Percentiles rank a stretch among this genome's conserved stretches.
Conservation (phyloP, 2,113 vertebrate genomes). For the Hylia prasina region DNA sequence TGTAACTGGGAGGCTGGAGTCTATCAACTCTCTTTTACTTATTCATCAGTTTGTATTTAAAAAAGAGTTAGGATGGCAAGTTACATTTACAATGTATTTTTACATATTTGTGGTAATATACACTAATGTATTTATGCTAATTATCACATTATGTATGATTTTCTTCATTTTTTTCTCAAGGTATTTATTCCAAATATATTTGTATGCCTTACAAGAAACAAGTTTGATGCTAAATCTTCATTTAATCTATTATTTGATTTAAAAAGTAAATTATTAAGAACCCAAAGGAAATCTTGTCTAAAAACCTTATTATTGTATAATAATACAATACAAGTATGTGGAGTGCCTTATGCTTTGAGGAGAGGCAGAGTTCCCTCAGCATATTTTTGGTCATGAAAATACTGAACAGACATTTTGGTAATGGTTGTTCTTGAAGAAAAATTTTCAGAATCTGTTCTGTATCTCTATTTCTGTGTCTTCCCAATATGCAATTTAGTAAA, state of each 20-base stretch:
- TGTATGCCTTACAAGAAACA: neutral
- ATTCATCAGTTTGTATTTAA: neutral
- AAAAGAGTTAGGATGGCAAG: neutral
- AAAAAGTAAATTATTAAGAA: neutral
- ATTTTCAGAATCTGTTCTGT: neutral
- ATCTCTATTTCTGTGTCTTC: neutral
- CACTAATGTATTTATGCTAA: neutral
- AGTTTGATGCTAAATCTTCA: neutral
- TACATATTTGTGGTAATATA: neutral
- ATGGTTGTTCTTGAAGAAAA: neutral
- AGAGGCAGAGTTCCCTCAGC: neutral
- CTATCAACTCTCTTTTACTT: neutral
- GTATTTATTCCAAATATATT: neutral
- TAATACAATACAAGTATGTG: fast-evolving
- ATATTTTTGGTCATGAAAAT: neutral
- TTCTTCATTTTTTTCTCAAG: neutral
- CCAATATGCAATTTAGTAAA: neutral
- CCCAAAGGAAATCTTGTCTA: neutral
- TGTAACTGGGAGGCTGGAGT: neutral
- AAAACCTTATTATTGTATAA: neutral
- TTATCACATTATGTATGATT: neutral
- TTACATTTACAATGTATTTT: neutral
- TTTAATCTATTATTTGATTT: neutral
- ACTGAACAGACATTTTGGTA: neutral
- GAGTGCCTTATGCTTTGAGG: neutral